A percentile compares a stretch with the other conserved stretches of the same genome.
phyloP scores from a whole-genome alignment of 2,797 vertebrate species.

The Orientallactaga sibirica region DNA sequence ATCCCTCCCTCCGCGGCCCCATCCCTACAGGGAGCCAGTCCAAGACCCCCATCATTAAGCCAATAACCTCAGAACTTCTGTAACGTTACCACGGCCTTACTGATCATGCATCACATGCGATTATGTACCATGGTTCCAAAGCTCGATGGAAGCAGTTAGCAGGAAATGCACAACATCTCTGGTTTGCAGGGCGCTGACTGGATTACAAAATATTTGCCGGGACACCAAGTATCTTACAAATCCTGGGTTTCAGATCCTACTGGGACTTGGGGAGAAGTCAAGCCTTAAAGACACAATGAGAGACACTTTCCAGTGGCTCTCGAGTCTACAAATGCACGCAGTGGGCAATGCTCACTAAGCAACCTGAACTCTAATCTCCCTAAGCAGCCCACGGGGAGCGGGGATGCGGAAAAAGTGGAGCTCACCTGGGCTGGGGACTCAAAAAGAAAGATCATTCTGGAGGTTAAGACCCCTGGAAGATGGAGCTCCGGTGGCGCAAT shows the following conservation, averaged over 20 bases:
- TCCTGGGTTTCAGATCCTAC: conserved; percentile 24
- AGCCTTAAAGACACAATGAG: background rate
- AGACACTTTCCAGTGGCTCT: background rate
- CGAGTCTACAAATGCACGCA: background rate
- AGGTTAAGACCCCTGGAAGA: background rate
- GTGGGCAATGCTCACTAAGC: background rate
- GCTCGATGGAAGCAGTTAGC: conserved; percentile 52
- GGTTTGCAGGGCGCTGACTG: conserved; percentile 16
- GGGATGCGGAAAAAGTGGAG: background rate
- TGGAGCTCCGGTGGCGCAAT: too few species aligned
- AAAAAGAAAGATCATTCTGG: background rate
- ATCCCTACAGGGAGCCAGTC: conserved; percentile 24
- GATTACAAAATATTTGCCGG: conserved; percentile 45
- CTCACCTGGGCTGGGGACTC: background rate
- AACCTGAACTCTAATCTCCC: background rate
- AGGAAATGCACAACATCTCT: conserved; percentile 14
- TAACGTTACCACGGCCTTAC: conserved; percentile 17
- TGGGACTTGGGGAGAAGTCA: background rate
- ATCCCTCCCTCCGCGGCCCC: conserved; percentile 50
- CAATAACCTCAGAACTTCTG: conserved; percentile 64
- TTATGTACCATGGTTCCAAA: conserved; percentile 55
- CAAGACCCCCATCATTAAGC: conserved; percentile 66
- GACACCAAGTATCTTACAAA: conserved; percentile 18
- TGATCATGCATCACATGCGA: conserved; percentile 54
- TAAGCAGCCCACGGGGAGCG: background rate